Conservation (phyloP, 2,113 vertebrate species). For the Todiramphus chloris region DNA sequence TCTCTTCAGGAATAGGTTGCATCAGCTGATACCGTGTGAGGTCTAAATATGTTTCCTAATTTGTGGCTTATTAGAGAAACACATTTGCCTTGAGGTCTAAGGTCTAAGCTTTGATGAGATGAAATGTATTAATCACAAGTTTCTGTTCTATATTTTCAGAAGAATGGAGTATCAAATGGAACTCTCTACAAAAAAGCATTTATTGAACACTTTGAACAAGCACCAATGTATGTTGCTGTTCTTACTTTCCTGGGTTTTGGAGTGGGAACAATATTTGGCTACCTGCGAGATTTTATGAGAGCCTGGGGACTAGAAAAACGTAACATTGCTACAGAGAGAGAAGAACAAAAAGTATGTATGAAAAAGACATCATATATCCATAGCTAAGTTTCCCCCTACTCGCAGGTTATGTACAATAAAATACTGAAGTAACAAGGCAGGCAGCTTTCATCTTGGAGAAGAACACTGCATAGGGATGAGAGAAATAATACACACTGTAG, state of each 20-base stretch:
- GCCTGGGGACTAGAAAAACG: slow-evolving; percentile 88
- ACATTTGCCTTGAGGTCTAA: rapidly evolving
- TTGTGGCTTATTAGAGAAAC: not conserved
- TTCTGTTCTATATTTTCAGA: slow-evolving; percentile 76
- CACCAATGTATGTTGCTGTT: slow-evolving; percentile 89
- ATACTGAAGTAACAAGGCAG: not conserved
- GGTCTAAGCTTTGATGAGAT: not conserved
- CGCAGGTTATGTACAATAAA: not conserved
- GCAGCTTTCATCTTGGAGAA: not conserved
- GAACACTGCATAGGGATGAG: not conserved
- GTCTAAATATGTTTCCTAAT: not conserved
- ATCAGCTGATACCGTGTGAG: not conserved
- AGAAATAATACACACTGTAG: not conserved
- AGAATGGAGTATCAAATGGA: slow-evolving; percentile 74
- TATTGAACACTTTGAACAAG: slow-evolving; percentile 85
- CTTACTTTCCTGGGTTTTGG: slow-evolving; percentile 90
- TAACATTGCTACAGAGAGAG: slow-evolving; percentile 82
- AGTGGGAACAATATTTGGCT: slow-evolving; percentile 90
- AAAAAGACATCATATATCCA: not conserved
- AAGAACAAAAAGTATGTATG: slow-evolving; percentile 88
- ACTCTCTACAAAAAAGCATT: slow-evolving; percentile 62
- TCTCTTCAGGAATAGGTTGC: not conserved
- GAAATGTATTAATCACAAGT: slow-evolving; percentile 7
- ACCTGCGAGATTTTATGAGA: slow-evolving; percentile 92
- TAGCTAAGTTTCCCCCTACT: not conserved